A percentile compares a stretch with the other conserved stretches of the same genome.
Evolutionary conservation across 1,140 invertebrate genomes (phyloP).

Genomic region (Eueides isabella): DNA sequence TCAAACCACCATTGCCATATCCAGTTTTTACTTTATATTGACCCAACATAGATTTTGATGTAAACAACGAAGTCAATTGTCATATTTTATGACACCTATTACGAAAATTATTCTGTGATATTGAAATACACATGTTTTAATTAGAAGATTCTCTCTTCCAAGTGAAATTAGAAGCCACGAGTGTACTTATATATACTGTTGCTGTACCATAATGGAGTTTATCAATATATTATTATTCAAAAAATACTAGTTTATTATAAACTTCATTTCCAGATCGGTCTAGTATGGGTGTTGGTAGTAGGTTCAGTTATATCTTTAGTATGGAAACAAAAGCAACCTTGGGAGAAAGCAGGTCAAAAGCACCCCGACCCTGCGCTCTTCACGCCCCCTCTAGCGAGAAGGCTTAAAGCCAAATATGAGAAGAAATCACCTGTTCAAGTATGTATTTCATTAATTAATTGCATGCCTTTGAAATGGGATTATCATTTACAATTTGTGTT

Average conservation of each 20-base stretch:
- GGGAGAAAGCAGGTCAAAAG: conserved; percentile 45
- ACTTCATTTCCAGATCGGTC: conserved; percentile 56
- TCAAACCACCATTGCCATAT: no score
- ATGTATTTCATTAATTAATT: conserved; percentile 18
- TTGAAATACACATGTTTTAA: no score
- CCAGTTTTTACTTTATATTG: no score
- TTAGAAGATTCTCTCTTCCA: no score
- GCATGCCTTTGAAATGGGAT: background rate
- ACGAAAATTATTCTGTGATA: no score
- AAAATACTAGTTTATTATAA: background rate
- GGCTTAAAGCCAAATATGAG: conserved; percentile 61
- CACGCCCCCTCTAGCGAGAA: conserved; percentile 84
- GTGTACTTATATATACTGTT: no score
- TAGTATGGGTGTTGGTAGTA: conserved; percentile 60
- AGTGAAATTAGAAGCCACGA: no score
- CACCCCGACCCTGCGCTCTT: conserved; percentile 85
- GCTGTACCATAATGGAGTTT: no score
- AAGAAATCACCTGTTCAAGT: conserved; percentile 52
- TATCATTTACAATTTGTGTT: background rate
- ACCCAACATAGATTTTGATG: no score
- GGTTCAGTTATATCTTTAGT: conserved; percentile 53
- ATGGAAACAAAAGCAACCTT: conserved; percentile 63
- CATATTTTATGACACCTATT: no score
- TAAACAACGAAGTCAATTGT: no score
- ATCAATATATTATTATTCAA: no score